Base-by-base conservation (phyloP, 2,113 vertebrate genomes). In the Aegithalos caudatus region DNA sequence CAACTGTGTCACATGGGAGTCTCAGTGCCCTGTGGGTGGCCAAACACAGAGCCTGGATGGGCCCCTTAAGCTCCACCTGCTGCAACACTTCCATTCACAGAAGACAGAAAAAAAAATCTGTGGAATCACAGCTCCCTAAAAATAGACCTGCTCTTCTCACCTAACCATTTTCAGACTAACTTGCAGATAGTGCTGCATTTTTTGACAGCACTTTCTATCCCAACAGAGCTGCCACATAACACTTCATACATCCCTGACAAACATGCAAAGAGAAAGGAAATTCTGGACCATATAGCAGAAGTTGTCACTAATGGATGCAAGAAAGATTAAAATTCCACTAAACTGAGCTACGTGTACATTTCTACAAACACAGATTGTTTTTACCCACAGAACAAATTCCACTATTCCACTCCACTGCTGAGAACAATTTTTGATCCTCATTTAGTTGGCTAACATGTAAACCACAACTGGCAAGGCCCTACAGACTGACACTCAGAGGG, bases 11-110 rank as follows among this genome's bases (percentile, higher is more conserved):
- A 58, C 19, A 15, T 1, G 3, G 18, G 7, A 37, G 23, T 23
- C 29, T 35, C n/a, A 11, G 27, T 7, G 56, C 44, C 1, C 1
- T 2, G 14, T 8, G 20, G 19, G 35, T 17, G 29, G 10, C 20
- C 37, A 73, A 74, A 56, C 45, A 51, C 9, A 60, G 50, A 78
- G 44, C 54, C 0, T 2, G 35, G 13, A 67, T 29, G 37, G 44
- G 47, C 28, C 22, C 47, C 40, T 35, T 28, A 28, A 84, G 44
- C 29, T 58, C 54, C 23, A 85, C 50, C 50, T 81, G 25, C 61
- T 78, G 33, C 56, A 77, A 61, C 29, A 82, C 21, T 79, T 56
- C 50, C 31, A 17, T 4, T 50, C 24, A 42, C 51, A 86, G 37
- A 88, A 79, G 21, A 74, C 0, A 22, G 33, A 79, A 62, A 45